Conservation (phyloP, 2,888 invertebrate species). For the Malachius bipustulatus region DNA sequence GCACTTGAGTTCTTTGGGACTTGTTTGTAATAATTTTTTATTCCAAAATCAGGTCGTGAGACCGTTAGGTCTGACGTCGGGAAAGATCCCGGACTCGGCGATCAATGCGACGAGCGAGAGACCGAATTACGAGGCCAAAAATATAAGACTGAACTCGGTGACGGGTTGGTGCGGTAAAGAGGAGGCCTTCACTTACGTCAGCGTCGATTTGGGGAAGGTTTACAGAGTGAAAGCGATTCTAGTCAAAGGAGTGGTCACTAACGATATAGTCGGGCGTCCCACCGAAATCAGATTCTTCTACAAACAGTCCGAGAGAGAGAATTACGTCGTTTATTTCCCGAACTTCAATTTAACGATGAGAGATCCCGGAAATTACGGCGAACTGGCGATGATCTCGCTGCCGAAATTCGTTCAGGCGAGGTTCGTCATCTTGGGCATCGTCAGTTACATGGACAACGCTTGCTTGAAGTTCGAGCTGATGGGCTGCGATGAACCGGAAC, state of each 20-base stretch:
- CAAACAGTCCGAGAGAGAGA: conserved; percentile 86
- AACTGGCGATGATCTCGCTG: conserved; percentile 88
- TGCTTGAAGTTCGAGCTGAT: conserved; percentile 92
- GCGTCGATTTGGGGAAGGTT: conserved; percentile 88
- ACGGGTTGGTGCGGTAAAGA: conserved; percentile 96
- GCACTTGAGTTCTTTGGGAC: too few relatives aligned
- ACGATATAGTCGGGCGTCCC: conserved; percentile 88
- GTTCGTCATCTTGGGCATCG: conserved; percentile 85
- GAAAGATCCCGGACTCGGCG: conserved; percentile 85
- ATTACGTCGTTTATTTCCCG: conserved; percentile 94
- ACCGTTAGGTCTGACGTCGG: conserved; percentile 83
- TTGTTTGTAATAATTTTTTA: too few relatives aligned
- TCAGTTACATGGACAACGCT: conserved; percentile 93
- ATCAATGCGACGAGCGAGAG: conserved; percentile 90
- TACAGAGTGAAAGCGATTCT: conserved; percentile 85
- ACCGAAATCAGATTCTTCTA: conserved; percentile 96
- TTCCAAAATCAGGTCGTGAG: too few relatives aligned
- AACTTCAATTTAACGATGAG: conserved; percentile 91
- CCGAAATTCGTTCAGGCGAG: conserved; percentile 89
- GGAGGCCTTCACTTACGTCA: conserved; percentile 92
- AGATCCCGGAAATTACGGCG: conserved; percentile 94
- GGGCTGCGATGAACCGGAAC: conserved; percentile 83
- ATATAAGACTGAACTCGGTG: conserved; percentile 80
- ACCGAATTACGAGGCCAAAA: conserved; percentile 83
- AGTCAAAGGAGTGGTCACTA: conserved; percentile 89